Base-by-base conservation (phyloP, 2,888 invertebrate genomes). In the Macropis europaea region DNA sequence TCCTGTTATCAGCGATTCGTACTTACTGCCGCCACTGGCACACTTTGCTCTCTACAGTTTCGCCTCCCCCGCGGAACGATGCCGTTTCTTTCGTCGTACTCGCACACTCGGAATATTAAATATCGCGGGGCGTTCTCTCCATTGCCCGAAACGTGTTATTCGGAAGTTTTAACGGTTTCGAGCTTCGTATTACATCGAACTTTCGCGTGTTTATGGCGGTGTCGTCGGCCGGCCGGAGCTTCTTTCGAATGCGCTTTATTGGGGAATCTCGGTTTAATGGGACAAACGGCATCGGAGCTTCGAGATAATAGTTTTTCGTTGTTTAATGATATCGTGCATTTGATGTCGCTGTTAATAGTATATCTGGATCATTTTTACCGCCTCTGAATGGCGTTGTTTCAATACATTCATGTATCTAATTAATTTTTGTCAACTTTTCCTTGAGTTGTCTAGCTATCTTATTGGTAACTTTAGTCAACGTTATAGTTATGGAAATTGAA, bases 1-100 rank as follows among this genome's bases (percentile, higher is more conserved):
- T 28, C 71, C 57, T 67, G 73, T 72, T 72, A 74, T 67, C 67
- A 50, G 47, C 71, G 50, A 61, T 60, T 72, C 53, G 48, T 67
- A 71, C 52, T 28, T 53, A 34, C 19, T 6, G 32, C 26, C 13
- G 24, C 5, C n/a, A 4, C 22, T 6, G 32, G 45, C 45, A 47
- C 28, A 61, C 61, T 45, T 66, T n/a, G 19, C n/a, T 26, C n/a
- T 26, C 36, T 24, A 30, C 5, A 32, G 7, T 15, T 22, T 13
- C 26, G 43, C 36, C 22, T 28, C 53, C 17, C 53, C 11, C 26
- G n/a, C 30, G 17, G 28, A 47, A 47, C 36, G 30, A 15, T 40
- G 66, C 13, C 24, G 32, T 61, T 59, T 59, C 26, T 3, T 66
- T 66, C 57, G 28, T 36, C 52, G 57, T 66, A 22, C 19, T 38